These are phyloP conservation scores for Drusus annulatus DNA, from an alignment of 1,140 invertebrate genomes.

Conservation along the genomic window DNA sequence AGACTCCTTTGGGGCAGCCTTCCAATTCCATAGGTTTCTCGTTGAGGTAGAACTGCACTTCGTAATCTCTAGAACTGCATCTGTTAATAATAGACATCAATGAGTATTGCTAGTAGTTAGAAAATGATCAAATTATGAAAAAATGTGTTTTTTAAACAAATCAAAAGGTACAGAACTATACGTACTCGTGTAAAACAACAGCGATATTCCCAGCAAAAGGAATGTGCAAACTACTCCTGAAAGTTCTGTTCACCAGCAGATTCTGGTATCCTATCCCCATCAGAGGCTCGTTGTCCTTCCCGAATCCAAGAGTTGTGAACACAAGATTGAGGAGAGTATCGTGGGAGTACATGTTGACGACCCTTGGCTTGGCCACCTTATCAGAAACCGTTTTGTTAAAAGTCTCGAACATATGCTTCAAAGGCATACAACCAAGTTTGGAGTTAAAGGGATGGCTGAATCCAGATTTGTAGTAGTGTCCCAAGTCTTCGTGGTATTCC, in stretches of 20 bases:
- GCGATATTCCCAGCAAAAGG: constrained; percentile 83
- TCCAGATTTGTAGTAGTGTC: constrained; percentile 80
- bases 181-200: constrained; percentile 70
- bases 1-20: constrained; percentile 70
- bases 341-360: constrained; percentile 83
- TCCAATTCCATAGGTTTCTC: constrained; percentile 69
- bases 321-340: constrained; percentile 75
- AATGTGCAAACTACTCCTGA: constrained; percentile 77
- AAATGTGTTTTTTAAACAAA: too few relatives aligned
- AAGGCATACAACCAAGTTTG: constrained; percentile 79
- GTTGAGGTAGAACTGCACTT: constrained; percentile 72
- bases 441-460: constrained; percentile 78
- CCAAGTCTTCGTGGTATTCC: constrained; percentile 85
- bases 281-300: constrained; percentile 73
- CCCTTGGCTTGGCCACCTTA: constrained; percentile 68
- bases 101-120: neutral
- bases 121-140: too few relatives aligned
- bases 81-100: neutral
- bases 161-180: neutral
- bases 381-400: constrained; percentile 62
- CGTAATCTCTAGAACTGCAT: constrained; percentile 62
- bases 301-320: constrained; percentile 76
- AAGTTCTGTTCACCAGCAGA: constrained; percentile 72
- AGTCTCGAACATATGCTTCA: constrained; percentile 80
- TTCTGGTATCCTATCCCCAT: constrained; percentile 74